Base-by-base conservation (phyloP, 1,140 invertebrate genomes). In the Babylonia areolata region DNA sequence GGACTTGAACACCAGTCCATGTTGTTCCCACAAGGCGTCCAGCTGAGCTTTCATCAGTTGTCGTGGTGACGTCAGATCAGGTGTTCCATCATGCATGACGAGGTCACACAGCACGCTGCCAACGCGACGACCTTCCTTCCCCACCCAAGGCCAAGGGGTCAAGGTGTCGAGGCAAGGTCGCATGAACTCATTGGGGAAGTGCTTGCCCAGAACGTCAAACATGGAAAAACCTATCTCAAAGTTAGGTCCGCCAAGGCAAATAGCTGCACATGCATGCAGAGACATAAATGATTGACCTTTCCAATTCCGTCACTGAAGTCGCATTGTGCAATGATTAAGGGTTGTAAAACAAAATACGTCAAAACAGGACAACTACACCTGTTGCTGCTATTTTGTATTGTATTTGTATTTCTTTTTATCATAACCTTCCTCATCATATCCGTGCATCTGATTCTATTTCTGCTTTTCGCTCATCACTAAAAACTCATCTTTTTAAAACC, bases 1-100 rank as follows among this genome's bases (percentile, higher is more conserved):
- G 40, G 86, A 51, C 64, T 84, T 87, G 9, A 87, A 39, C n/a
- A 78, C n/a, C 33, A 87, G 40, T 0, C 81, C 81, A 58, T 79
- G 82, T 1, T 69, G 31, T 31, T 64, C 54, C 86, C 77, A 75
- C n/a, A 87, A 40, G 9, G 37, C 39, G 58, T 83, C 58, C 15
- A 83, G n/a, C 58, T 69, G 54, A 11, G 28, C 58, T 39, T 71
- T 51, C 51, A 83, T 51, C 31, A 83, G 54, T 58, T 83, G 81
- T 71, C 81, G 46, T 15, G 81, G 81, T 3, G 81, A 58, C 33
- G 81, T 28, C 12, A 40, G 54, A 37, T 83, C 64, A 3, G 31
- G 31, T 5, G 54, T 35, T 11, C 81, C 81, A 58, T 83, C 81
- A 39, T 17, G 35, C 64, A 42, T 83, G 37, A 28, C 15, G 23